A percentile compares a stretch with the other conserved stretches of the same genome.
These are phyloP conservation scores for Ibycter americanus DNA, from an alignment of 2,797 vertebrate genomes.

Conservation along the genomic window DNA sequence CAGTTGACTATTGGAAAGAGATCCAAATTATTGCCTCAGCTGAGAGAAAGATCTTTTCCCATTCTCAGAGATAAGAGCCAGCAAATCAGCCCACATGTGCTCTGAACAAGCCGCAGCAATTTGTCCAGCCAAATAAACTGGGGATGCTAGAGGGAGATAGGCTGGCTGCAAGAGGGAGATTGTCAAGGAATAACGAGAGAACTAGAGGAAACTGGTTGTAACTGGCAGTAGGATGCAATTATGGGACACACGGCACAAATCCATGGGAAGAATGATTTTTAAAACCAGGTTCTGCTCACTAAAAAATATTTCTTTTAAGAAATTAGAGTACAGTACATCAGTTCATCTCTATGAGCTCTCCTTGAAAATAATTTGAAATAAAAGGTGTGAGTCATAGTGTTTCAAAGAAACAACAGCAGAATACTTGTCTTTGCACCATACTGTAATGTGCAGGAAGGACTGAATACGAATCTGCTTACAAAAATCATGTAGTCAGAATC, in stretches of 20 bases:
- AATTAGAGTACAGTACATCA: not conserved
- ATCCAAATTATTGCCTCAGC: constrained; percentile 30
- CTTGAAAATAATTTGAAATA: not conserved
- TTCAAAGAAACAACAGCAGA: not conserved
- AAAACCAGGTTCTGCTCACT: not conserved
- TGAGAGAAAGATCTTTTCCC: constrained; percentile 20
- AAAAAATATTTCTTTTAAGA: not conserved
- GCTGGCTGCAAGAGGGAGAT: constrained; percentile 9
- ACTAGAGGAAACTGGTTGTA: not conserved
- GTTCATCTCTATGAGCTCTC: not conserved
- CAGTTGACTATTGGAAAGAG: not conserved
- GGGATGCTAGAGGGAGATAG: constrained; percentile 40
- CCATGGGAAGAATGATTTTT: not conserved
- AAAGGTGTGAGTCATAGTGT: not conserved
- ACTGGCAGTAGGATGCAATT: not conserved
- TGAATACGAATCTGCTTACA: not conserved
- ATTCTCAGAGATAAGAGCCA: constrained; percentile 15
- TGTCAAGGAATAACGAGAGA: not conserved
- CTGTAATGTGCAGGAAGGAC: not conserved
- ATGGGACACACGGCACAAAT: not conserved
- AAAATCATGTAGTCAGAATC: not conserved
- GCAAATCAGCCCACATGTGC: constrained; percentile 11
- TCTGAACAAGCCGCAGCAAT: not conserved
- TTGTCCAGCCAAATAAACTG: constrained; percentile 44
- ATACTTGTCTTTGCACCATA: not conserved